Evolutionary conservation across 2,888 invertebrate species (phyloP).

Genomic region (Leptopilina drosophilae): DNA sequence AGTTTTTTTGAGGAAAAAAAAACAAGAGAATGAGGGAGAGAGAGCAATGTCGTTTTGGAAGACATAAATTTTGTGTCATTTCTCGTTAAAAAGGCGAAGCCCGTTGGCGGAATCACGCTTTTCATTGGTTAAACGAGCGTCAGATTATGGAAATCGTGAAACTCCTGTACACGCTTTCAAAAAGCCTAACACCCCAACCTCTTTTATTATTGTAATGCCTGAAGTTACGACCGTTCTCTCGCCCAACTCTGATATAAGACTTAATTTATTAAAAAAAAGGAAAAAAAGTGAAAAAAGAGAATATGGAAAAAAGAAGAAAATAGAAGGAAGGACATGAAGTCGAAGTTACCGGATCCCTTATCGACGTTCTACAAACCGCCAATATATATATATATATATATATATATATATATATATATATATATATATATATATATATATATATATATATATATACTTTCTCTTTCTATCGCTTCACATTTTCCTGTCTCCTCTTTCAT

Average conservation of each 20-base stretch:
- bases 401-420: background rate
- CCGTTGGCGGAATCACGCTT: conserved; percentile 55
- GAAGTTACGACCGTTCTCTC: conserved; percentile 70
- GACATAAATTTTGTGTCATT: conserved; percentile 46
- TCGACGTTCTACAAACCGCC: background rate
- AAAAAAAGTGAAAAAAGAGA: background rate
- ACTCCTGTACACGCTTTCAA: conserved; percentile 55
- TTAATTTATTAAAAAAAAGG: conserved; percentile 38
- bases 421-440: background rate
- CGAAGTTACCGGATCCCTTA: conserved; percentile 5
- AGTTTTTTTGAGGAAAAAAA: conserved; percentile 10
- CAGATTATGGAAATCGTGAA: conserved; percentile 74
- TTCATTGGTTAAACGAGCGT: conserved; percentile 67
- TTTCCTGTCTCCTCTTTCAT: background rate
- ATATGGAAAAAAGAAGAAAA: background rate
- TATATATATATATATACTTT: background rate
- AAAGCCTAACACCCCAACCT: conserved; percentile 64
- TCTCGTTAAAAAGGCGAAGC: conserved; percentile 44
- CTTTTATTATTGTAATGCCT: conserved; percentile 75
- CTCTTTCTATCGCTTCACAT: background rate
- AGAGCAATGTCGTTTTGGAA: conserved; percentile 38
- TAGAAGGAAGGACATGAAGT: conserved; percentile 13
- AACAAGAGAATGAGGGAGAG: too few species aligned
- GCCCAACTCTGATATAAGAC: conserved; percentile 43
- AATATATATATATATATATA: background rate